Base-by-base conservation (phyloP, 2,888 invertebrate genomes). In the Drosophila falleni region DNA sequence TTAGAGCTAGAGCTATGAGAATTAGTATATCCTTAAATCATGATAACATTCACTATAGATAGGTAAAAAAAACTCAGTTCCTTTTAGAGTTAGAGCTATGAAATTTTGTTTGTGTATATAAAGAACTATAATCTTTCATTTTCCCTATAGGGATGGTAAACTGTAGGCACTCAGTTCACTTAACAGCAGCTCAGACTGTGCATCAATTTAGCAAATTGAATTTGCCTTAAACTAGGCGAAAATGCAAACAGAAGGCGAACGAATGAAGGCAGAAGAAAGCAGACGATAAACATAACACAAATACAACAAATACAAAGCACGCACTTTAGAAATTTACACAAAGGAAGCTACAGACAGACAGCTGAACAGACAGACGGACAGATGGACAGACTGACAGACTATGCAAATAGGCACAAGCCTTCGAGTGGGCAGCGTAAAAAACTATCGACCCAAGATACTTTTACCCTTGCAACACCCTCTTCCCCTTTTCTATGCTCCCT, bases 191-290 rank as follows among this genome's bases (percentile, higher is more conserved):
- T 13, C 26, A 29, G 41, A 54, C 10, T 56, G 16, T 42, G 46
- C 67, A 46, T 71, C 71, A 76, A 69, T 77, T 83, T 55, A 66
- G 72, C 61, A 70, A 78, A 81, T 81, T 86, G 49, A 76, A 54
- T 81, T 50, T 78, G 63, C 61, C 62, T 50, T 44, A 51, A 63
- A 47, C 67, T 35, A 65, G 46, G 50, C 44, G 59, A 33, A 62
- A 47, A 56, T 62, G 41, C 55, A 64, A 59, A 56, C 71, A 73
- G 33, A 55, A 49, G 47, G 26, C 33, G 23, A 33, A 33, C 19
- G 64, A 59, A 68, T 15, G 42, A 44, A 44, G 41, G 41, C 26
- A 16, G 29, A 26, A 19, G 64, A 74, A 77, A 83, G 62, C 64
- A 68, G 49, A 62, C 33, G 58, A 62, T 47, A 67, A 42, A 46